Evolutionary conservation across 2,888 invertebrate species (phyloP), one percentile per base, ranked within the genome.

Genomic region (Augiades crinisus): DNA sequence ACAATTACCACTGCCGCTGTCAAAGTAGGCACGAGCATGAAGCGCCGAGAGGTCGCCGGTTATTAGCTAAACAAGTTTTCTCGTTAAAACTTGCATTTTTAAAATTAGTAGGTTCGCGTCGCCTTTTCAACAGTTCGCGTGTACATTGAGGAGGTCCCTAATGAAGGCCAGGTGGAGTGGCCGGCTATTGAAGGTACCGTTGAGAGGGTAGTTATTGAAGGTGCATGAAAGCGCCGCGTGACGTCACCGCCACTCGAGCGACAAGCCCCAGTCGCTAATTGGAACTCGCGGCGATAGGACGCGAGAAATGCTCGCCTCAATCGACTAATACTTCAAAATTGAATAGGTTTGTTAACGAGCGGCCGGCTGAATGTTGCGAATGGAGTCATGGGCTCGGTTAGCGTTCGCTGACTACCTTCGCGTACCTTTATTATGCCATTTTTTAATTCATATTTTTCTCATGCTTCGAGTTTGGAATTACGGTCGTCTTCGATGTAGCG

Each of bases 141-240:
- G 69, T 77, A 74, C 75, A 82, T 82, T 78, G 82, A 82, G 68
- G 64, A 65, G 82, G 80, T 75, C 72, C 77, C 80, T 87, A 88
- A 87, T 85, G 85, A 87, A 82, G 82, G 82, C 84, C 83, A 86
- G 86, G 86, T 86, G 79, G 75, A 86, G 87, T 80, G 80, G 82
- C 71, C 76, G 71, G 78, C 81, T 77, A 86, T 87, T 86, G 85
- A 86, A 81, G 83, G 79, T 81, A 82, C 79, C 72, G 77, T 79
- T 73, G 78, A 85, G 86, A 82, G 88, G 88, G 88, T 87, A 86
- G 88, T 87, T 87, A 88, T 84, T 84, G 86, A 83, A 79, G 76
- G 77, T 74, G 78, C 72, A 81, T 87, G 85, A 88, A 87, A 87
- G 86, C 77, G 67, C 69, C 68, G 76, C 78, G 84, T 85, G 86